These are phyloP conservation scores for Zaprionus obscuricornis DNA, from an alignment of 2,888 invertebrate genomes.

Conservation along the genomic window DNA sequence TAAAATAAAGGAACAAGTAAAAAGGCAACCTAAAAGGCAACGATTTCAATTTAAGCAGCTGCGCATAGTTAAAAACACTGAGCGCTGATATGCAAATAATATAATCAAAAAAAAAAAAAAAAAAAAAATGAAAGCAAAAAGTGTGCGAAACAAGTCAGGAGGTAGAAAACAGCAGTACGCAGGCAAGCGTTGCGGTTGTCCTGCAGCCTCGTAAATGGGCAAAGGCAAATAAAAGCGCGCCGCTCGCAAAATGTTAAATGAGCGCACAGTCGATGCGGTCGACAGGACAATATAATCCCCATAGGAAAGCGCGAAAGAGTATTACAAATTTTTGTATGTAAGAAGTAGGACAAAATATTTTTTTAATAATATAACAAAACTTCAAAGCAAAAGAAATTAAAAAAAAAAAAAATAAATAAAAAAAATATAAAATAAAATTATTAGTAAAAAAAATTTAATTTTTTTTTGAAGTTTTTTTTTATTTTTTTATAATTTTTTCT, in stretches of 20 bases:
- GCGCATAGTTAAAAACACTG: conserved; percentile 52
- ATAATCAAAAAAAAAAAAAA: conserved; percentile 43
- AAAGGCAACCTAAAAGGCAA: conserved; percentile 4
- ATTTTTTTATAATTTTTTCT: too few relatives aligned
- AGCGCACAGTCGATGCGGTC: conserved; percentile 37
- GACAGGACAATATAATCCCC: conserved; percentile 20
- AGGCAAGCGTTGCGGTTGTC: conserved; percentile 44
- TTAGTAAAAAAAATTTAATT: too few relatives aligned
- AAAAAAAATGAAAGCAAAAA: conserved; percentile 2
- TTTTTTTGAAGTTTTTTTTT: too few relatives aligned
- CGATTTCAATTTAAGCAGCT: conserved; percentile 71
- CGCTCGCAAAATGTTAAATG: conserved; percentile 68
- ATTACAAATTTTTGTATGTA: conserved; percentile 1
- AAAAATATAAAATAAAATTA: too few relatives aligned
- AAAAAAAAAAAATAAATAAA: too few relatives aligned
- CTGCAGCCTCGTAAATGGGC: conserved; percentile 63
- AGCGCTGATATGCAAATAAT: conserved; percentile 51
- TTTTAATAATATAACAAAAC: background rate
- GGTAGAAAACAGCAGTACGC: conserved; percentile 1
- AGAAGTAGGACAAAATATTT: background rate
- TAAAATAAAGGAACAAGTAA: too few relatives aligned
- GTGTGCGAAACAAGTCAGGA: conserved; percentile 8
- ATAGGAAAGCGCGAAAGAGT: conserved; percentile 9
- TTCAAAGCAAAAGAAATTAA: too few relatives aligned
- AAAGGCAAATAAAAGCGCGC: conserved; percentile 61